These are phyloP conservation scores for Drosophila persimilis DNA, from an alignment of 1,140 invertebrate genomes.

Conservation along the genomic window DNA sequence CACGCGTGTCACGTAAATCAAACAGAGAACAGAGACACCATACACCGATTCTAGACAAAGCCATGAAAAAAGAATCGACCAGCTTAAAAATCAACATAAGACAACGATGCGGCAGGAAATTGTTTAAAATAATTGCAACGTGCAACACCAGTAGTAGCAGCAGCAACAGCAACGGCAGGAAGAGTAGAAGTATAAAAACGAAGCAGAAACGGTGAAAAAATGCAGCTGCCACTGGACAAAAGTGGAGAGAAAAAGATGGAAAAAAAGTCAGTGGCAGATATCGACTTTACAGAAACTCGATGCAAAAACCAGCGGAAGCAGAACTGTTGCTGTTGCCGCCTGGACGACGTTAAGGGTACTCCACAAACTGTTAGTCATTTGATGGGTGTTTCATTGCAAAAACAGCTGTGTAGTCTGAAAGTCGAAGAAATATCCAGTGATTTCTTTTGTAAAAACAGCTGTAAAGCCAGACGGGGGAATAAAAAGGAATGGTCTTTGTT, in stretches of 20 bases:
- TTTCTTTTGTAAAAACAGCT: too few species aligned
- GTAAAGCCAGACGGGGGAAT: too few species aligned
- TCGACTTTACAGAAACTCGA: neutral
- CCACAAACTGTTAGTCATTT: too few species aligned
- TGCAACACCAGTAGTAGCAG: neutral
- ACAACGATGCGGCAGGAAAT: conserved; percentile 58
- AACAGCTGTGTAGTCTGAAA: too few species aligned
- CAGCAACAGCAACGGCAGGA: too few species aligned
- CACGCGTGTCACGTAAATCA: conserved; percentile 66
- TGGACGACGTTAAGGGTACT: neutral
- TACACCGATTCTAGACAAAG: conserved; percentile 53
- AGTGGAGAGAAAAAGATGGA: conserved; percentile 32
- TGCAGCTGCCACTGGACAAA: conserved; percentile 46
- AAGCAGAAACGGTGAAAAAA: conserved; percentile 20
- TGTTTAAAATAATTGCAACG: conserved; percentile 73
- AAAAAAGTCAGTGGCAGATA: conserved; percentile 4
- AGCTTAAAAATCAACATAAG: conserved; percentile 35
- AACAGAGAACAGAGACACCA: conserved; percentile 40
- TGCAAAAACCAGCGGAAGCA: conserved; percentile 30
- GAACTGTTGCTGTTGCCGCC: neutral
- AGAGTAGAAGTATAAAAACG: conserved; percentile 16
- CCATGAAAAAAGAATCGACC: conserved; percentile 24
- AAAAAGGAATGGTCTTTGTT: too few species aligned
- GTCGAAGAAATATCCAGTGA: too few species aligned
- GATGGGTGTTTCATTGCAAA: too few species aligned